A percentile compares a stretch with the other conserved stretches of the same genome.
Conservation (phyloP, 2,888 invertebrate species). For the Lasioglossum oenotherae region DNA sequence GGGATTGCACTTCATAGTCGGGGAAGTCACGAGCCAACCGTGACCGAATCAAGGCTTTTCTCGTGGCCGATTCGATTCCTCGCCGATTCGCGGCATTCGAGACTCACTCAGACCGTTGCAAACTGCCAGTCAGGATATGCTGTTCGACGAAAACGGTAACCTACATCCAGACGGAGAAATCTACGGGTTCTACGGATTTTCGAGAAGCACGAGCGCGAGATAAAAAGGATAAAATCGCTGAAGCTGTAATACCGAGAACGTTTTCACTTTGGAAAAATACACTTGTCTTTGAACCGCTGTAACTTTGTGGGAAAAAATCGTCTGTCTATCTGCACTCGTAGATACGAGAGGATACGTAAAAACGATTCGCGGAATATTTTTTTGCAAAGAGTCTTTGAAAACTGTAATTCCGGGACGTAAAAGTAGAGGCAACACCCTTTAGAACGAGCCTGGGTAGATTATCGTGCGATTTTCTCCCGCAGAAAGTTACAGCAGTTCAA, state of each 20-base stretch:
- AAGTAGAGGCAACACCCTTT: neutral
- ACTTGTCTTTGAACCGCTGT: neutral
- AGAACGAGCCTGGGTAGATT: neutral
- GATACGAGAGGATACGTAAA: neutral
- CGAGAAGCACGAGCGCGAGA: neutral
- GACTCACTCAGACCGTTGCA: neutral
- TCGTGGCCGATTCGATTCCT: neutral
- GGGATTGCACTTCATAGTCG: constrained; percentile 26
- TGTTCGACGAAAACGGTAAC: neutral
- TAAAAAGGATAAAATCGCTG: neutral
- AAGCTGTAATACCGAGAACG: neutral
- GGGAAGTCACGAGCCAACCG: constrained; percentile 47
- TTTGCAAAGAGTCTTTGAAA: neutral
- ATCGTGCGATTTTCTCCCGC: no score
- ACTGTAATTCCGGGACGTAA: neutral
- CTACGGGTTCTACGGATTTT: constrained; percentile 1
- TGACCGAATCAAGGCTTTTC: constrained; percentile 22
- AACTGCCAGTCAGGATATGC: neutral
- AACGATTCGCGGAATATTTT: neutral
- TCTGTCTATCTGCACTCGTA: neutral
- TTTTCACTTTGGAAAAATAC: neutral
- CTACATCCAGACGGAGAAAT: neutral
- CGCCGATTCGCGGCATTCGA: constrained; percentile 17
- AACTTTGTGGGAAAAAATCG: neutral
- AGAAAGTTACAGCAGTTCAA: neutral